Evolutionary conservation across 2,113 vertebrate species (phyloP).

Genomic region (Pomatorhinus ruficollis): DNA sequence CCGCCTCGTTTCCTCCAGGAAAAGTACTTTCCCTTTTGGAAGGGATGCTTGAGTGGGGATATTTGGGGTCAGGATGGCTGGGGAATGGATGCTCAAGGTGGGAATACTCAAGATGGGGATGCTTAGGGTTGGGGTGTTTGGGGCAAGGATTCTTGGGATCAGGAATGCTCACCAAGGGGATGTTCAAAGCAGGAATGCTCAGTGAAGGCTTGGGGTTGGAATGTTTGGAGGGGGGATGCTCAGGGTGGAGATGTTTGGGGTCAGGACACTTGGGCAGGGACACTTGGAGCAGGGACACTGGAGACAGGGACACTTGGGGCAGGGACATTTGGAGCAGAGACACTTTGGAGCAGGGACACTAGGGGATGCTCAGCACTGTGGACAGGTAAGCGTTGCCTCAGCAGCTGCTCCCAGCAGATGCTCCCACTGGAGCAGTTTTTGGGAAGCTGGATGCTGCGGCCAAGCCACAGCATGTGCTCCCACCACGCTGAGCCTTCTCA

Average conservation of each 20-base stretch:
- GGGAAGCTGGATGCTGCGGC: fast-evolving
- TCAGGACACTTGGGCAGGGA: neutral
- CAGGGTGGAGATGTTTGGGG: fast-evolving
- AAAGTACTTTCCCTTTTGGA: neutral
- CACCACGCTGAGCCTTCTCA: neutral
- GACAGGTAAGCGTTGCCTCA: fast-evolving
- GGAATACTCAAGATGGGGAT: neutral
- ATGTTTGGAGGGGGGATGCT: neutral
- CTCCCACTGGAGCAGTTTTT: neutral
- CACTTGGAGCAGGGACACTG: fast-evolving
- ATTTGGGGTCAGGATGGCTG: fast-evolving
- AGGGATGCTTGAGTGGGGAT: neutral
- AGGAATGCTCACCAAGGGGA: neutral
- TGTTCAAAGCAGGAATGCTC: fast-evolving
- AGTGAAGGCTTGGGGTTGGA: no score
- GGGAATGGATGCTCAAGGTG: neutral
- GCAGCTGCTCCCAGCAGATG: neutral
- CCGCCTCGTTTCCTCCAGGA: fast-evolving
- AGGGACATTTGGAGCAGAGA: neutral
- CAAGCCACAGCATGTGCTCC: neutral
- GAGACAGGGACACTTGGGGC: neutral
- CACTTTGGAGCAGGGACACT: neutral
- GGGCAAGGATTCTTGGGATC: no score
- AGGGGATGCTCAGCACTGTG: fast-evolving
- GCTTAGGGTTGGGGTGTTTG: fast-evolving